phyloP scores from a whole-genome alignment of 2,888 invertebrate genomes.

The Andrena bucephala region DNA sequence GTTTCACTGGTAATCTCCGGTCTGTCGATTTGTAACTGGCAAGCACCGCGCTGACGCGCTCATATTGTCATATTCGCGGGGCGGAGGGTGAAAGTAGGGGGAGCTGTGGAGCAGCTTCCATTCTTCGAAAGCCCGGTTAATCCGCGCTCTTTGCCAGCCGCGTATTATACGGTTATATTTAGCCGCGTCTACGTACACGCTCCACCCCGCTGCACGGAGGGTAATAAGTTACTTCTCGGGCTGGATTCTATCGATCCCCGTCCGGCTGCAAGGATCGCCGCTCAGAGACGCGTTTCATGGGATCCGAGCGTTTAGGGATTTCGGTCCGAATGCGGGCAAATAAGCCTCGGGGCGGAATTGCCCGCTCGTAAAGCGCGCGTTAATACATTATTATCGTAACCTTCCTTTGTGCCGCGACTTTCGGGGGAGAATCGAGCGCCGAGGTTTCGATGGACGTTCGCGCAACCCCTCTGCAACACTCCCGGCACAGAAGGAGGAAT shows the following conservation, averaged over 20 bases:
- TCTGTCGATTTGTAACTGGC: slow-evolving; percentile 27
- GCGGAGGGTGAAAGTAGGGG: slow-evolving; percentile 26
- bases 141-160: slow-evolving; percentile 50
- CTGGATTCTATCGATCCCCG: slow-evolving; percentile 47
- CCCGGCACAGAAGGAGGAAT: neutral
- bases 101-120: slow-evolving; percentile 1
- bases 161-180: slow-evolving; percentile 36
- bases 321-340: slow-evolving; percentile 39
- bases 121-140: slow-evolving; percentile 54
- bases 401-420: neutral
- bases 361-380: slow-evolving; percentile 50
- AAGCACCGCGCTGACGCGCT: slow-evolving; percentile 1
- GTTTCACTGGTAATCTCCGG: slow-evolving; percentile 26
- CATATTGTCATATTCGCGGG: slow-evolving; percentile 10
- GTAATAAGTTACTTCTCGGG: slow-evolving; percentile 54
- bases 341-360: slow-evolving; percentile 38
- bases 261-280: slow-evolving; percentile 19
- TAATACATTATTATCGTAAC: slow-evolving; percentile 53
- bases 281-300: slow-evolving; percentile 51
- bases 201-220: neutral
- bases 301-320: slow-evolving; percentile 61
- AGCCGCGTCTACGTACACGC: neutral
- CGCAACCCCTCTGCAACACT: neutral
- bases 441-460: slow-evolving; percentile 18
- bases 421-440: slow-evolving; percentile 4